Evolutionary conservation across 2,888 invertebrate genomes (phyloP).

Genomic region (Rhopalosiphum nymphaeae): DNA sequence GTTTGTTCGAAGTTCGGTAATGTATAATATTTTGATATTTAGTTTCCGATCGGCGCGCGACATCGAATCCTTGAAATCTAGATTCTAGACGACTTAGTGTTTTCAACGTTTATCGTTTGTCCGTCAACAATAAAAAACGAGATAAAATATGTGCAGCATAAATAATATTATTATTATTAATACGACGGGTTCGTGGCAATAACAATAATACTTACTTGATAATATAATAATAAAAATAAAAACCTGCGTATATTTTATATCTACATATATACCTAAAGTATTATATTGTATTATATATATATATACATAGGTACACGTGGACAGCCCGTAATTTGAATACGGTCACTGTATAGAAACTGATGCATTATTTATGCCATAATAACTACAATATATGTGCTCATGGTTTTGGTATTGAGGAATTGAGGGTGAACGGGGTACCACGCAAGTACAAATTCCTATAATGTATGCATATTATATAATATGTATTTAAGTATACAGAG

Average conservation of each 20-base stretch:
- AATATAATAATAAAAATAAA: neutral
- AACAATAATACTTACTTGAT: neutral
- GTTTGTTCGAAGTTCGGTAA: neutral
- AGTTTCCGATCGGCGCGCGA: neutral
- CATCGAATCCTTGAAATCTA: neutral
- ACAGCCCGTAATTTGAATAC: conserved; percentile 47
- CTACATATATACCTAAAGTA: neutral
- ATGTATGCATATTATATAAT: neutral
- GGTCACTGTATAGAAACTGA: neutral
- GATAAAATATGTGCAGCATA: neutral
- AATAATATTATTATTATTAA: neutral
- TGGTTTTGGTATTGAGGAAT: neutral
- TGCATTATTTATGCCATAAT: conserved; percentile 54
- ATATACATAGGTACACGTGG: conserved; percentile 17
- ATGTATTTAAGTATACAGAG: neutral
- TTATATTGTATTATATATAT: neutral
- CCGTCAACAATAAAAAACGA: neutral
- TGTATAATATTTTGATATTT: neutral
- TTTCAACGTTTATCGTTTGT: neutral
- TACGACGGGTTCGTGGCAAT: neutral
- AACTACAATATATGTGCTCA: conserved; percentile 34
- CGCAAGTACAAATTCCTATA: neutral
- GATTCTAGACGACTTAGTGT: neutral
- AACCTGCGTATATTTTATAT: neutral
- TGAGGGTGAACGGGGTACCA: neutral